Conservation (phyloP, 2,888 invertebrate genomes). For the Lasioglossum lativentre region DNA sequence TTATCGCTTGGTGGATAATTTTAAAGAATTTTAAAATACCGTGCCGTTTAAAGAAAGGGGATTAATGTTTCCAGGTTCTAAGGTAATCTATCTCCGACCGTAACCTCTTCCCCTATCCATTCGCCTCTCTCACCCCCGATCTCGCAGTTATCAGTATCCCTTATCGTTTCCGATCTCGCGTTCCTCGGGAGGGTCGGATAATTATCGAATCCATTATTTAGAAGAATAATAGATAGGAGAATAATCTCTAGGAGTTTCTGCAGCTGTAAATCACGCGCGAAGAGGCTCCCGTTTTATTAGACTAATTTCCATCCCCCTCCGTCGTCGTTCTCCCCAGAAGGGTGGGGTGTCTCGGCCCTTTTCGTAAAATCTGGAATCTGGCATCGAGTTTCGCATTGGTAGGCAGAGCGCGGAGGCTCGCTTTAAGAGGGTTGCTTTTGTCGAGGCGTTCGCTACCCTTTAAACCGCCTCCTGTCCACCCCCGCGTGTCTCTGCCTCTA, state of each 20-base stretch:
- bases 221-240: conserved; percentile 8
- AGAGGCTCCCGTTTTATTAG: conserved; percentile 26
- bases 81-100: background rate
- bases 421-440: conserved; percentile 81
- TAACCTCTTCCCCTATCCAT: background rate
- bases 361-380: conserved; percentile 63
- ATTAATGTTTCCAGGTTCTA: background rate
- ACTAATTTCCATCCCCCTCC: conserved; percentile 28
- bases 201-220: conserved; percentile 17
- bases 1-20: background rate
- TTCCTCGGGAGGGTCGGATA: background rate
- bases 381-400: conserved; percentile 75
- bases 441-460: conserved; percentile 82
- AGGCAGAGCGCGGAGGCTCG: conserved; percentile 78
- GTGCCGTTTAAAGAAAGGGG: background rate
- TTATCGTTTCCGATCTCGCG: background rate
- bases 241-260: background rate
- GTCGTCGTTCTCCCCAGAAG: background rate
- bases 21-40: background rate
- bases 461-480: conserved; percentile 75
- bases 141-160: background rate
- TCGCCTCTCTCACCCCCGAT: background rate
- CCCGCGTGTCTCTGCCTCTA: conserved; percentile 56
- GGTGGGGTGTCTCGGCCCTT: conserved; percentile 18
- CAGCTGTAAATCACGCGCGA: conserved; percentile 1